Percentiles rank a stretch among this genome's conserved stretches.
Evolutionary conservation across 2,888 invertebrate genomes (phyloP).

Genomic region (Caenorhabditis uteleia): DNA sequence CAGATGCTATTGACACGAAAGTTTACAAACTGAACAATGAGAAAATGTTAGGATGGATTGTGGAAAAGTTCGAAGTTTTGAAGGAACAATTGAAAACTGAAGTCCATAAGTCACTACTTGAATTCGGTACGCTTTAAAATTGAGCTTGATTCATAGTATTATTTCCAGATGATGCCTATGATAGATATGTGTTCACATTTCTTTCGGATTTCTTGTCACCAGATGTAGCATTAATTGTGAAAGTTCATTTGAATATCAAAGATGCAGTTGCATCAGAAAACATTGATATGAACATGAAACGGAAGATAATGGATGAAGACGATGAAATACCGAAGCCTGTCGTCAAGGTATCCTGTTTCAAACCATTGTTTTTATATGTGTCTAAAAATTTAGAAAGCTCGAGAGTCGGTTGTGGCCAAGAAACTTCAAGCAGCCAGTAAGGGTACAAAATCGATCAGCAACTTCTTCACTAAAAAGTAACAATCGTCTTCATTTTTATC

Average conservation of each 20-base stretch:
- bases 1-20: slow-evolving; percentile 49
- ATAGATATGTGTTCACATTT: slow-evolving; percentile 47
- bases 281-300: slow-evolving; percentile 36
- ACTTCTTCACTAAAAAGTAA: slow-evolving; percentile 54
- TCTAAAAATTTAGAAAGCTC: slow-evolving; percentile 26
- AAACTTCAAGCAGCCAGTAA: slow-evolving; percentile 57
- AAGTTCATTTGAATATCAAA: slow-evolving; percentile 36
- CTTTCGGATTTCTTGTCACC: slow-evolving; percentile 41
- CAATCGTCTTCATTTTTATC: slow-evolving; percentile 4
- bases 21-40: slow-evolving; percentile 51
- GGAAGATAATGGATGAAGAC: slow-evolving; percentile 18
- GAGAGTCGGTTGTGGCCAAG: slow-evolving; percentile 50
- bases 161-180: slow-evolving; percentile 39
- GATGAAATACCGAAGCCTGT: slow-evolving; percentile 21
- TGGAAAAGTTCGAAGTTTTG: slow-evolving; percentile 38
- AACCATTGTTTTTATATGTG: too few species aligned
- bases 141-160: not conserved
- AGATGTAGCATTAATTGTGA: slow-evolving; percentile 5
- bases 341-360: slow-evolving; percentile 5
- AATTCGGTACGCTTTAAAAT: slow-evolving; percentile 27
- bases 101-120: slow-evolving; percentile 43
- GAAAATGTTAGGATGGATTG: slow-evolving; percentile 54
- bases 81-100: slow-evolving; percentile 35
- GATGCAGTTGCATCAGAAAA: slow-evolving; percentile 27
- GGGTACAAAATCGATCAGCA: slow-evolving; percentile 54